Conservation (phyloP, 2,888 invertebrate species). For the Omphaloscelis lunosa region DNA sequence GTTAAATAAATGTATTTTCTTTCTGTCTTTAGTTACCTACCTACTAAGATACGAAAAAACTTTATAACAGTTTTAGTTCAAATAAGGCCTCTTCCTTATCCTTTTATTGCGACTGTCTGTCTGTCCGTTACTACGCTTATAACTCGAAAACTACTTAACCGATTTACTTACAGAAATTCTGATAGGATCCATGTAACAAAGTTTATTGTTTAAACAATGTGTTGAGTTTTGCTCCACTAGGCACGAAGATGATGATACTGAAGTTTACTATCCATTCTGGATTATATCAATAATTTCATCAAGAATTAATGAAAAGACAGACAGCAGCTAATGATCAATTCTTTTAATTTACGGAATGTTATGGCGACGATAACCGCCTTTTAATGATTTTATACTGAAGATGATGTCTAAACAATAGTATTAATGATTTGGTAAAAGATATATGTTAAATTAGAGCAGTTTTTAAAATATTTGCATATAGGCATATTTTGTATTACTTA, state of each 20-base stretch:
- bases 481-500: no score
- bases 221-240: background rate
- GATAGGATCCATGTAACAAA: background rate
- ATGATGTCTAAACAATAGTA: no score
- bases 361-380: no score
- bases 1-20: background rate
- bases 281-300: background rate
- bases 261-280: background rate
- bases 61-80: background rate
- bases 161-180: background rate
- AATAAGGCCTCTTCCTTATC: background rate
- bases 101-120: no score
- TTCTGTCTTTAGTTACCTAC: background rate
- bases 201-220: background rate
- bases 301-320: background rate
- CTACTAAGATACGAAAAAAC: background rate
- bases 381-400: no score
- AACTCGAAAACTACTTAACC: no score
- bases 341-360: no score
- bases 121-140: no score
- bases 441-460: no score
- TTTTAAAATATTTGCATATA: no score
- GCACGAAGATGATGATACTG: background rate
- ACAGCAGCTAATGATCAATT: background rate
- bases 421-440: no score